These are phyloP conservation scores for Rhineura floridana DNA, from an alignment of 2,113 vertebrate genomes.

Conservation along the genomic window DNA sequence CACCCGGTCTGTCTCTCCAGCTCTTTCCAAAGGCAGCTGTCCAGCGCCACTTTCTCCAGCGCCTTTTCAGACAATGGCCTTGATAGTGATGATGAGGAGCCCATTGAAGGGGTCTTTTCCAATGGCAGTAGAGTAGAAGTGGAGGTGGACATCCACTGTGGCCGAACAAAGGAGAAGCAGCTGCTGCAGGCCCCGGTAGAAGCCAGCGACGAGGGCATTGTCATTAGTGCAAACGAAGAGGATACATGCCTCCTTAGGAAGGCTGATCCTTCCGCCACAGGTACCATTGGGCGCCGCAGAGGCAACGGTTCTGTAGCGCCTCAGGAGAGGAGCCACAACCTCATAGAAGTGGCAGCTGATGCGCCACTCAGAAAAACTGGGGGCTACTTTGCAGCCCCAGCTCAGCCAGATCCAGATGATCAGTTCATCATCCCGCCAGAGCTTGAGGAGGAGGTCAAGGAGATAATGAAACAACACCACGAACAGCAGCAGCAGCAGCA, in stretches of 20 bases:
- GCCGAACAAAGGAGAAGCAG: slow-evolving; percentile 74
- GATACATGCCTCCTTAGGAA: slow-evolving; percentile 64
- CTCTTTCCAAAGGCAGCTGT: slow-evolving; percentile 95
- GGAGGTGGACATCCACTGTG: slow-evolving; percentile 92
- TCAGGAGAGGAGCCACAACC: slow-evolving; percentile 92
- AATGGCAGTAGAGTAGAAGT: slow-evolving; percentile 96
- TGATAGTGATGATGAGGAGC: slow-evolving; percentile 96
- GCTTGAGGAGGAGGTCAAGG: slow-evolving; percentile 97
- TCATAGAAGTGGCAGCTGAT: slow-evolving; percentile 91
- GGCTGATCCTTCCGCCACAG: slow-evolving; percentile 66
- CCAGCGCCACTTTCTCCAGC: slow-evolving; percentile 96
- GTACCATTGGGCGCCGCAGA: slow-evolving; percentile 79
- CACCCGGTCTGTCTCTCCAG: slow-evolving; percentile 83
- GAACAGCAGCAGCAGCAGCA: slow-evolving; percentile 81
- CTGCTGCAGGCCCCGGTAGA: slow-evolving; percentile 77
- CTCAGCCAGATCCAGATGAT: slow-evolving; percentile 94
- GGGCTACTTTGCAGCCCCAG: slow-evolving; percentile 95
- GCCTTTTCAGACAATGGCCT: slow-evolving; percentile 96
- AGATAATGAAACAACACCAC: slow-evolving; percentile 91
- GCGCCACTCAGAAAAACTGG: slow-evolving; percentile 89
- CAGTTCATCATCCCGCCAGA: slow-evolving; percentile 98
- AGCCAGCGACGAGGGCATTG: slow-evolving; percentile 80
- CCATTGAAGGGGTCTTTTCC: slow-evolving; percentile 94
- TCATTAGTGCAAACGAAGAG: slow-evolving; percentile 80
- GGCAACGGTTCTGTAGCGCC: slow-evolving; percentile 92